A percentile compares a stretch with the other conserved stretches of the same genome.
Conservation (phyloP, 2,797 vertebrate genomes). For the Denticeps clupeoides region DNA sequence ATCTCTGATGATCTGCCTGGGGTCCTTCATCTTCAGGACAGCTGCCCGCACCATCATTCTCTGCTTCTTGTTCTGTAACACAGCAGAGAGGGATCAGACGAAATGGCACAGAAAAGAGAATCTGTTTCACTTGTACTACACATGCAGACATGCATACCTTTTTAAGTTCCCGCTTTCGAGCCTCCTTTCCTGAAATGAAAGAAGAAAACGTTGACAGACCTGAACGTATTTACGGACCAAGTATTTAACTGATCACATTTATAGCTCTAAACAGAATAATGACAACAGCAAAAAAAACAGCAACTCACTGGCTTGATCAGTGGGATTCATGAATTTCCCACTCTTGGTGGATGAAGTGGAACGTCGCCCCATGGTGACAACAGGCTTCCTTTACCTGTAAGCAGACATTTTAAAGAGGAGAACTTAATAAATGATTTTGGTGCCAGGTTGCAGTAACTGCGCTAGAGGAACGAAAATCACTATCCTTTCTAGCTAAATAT, state of each 20-base stretch:
- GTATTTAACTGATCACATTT: too few relatives aligned
- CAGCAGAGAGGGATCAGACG: background rate
- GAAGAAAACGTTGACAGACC: constrained; percentile 4
- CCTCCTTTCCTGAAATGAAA: constrained; percentile 78
- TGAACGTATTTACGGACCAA: background rate
- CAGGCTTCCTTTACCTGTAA: constrained; percentile 36
- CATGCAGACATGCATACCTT: constrained; percentile 60
- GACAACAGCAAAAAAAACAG: too few relatives aligned
- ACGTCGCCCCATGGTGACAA: constrained; percentile 79
- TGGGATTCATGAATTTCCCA: constrained; percentile 99
- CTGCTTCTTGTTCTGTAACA: constrained; percentile 87
- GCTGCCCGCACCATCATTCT: constrained; percentile 98
- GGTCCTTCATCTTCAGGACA: constrained; percentile 97
- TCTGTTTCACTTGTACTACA: background rate
- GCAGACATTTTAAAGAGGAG: too few relatives aligned
- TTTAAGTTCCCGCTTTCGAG: constrained; percentile 90
- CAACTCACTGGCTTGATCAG: constrained; percentile 92
- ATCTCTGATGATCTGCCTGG: constrained; percentile 91
- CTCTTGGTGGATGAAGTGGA: constrained; percentile 99
- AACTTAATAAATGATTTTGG: too few relatives aligned
- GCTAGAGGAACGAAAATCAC: too few relatives aligned
- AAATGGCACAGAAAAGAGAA: background rate
- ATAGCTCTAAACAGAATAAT: too few relatives aligned
- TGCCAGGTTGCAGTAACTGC: too few relatives aligned
- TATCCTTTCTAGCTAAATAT: too few relatives aligned